A percentile compares a stretch with the other conserved stretches of the same genome.
phyloP scores from a whole-genome alignment of 2,113 vertebrate species.

The Geococcyx californianus region DNA sequence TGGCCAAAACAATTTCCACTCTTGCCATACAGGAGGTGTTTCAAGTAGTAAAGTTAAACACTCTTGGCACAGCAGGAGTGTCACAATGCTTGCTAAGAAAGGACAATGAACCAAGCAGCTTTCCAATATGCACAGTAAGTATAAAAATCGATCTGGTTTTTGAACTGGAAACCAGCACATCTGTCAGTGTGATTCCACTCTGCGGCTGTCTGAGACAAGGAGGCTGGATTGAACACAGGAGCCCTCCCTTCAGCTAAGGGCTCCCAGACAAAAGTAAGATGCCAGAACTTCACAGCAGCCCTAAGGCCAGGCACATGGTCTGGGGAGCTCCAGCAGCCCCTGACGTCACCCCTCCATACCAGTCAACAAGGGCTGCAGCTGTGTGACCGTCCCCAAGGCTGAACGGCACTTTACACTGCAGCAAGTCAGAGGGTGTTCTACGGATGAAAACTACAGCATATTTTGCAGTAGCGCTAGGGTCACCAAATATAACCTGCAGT shows the following conservation, averaged over 20 bases:
- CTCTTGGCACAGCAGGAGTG: background rate
- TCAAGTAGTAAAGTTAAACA: background rate
- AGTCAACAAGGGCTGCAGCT: background rate
- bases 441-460: background rate
- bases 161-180: background rate
- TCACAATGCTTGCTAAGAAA: background rate
- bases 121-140: background rate
- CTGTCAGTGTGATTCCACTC: background rate
- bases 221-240: background rate
- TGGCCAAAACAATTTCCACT: background rate
- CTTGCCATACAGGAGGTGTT: background rate
- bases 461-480: background rate
- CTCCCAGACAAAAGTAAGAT: background rate
- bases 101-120: background rate
- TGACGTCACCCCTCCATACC: background rate
- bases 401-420: background rate
- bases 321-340: background rate
- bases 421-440: background rate
- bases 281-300: background rate
- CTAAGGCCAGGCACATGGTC: background rate
- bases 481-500: background rate
- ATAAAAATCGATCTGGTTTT: background rate
- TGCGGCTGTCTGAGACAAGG: background rate
- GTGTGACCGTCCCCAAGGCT: fast-evolving
- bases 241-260: background rate